A percentile compares a stretch with the other conserved stretches of the same genome.
Conservation (phyloP, 2,797 vertebrate species). For the Protosalanx chinensis region DNA sequence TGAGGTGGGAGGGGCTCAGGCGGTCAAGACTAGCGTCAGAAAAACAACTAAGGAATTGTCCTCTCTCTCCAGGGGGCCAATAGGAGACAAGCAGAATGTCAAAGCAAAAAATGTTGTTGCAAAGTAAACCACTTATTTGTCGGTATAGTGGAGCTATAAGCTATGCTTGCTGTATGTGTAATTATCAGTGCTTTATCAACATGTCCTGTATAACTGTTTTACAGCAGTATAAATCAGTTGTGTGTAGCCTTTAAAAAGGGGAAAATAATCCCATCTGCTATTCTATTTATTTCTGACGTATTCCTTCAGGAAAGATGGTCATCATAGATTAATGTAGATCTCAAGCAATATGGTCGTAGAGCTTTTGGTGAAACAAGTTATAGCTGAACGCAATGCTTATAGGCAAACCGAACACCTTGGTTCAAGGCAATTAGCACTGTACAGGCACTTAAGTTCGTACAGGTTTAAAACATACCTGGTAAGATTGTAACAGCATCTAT, state of each 20-base stretch:
- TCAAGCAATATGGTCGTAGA: neutral
- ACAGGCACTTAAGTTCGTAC: slow-evolving; percentile 39
- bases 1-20: slow-evolving; percentile 53
- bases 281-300: slow-evolving; percentile 3
- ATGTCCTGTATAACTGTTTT: slow-evolving; percentile 51
- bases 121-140: slow-evolving; percentile 60
- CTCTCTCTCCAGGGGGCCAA: slow-evolving; percentile 56
- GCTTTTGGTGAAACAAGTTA: slow-evolving; percentile 5
- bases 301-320: neutral
- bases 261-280: slow-evolving; percentile 31
- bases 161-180: slow-evolving; percentile 65
- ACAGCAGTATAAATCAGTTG: slow-evolving; percentile 52
- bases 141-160: slow-evolving; percentile 49
- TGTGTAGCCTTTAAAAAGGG: slow-evolving; percentile 54
- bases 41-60: slow-evolving; percentile 62
- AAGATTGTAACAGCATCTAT: slow-evolving; percentile 26
- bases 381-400: slow-evolving; percentile 24
- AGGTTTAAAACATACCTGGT: slow-evolving; percentile 44
- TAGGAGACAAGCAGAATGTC: slow-evolving; percentile 60
- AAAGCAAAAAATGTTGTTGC: slow-evolving; percentile 75
- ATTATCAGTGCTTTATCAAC: slow-evolving; percentile 59
- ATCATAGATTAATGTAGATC: neutral
- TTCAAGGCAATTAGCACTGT: slow-evolving; percentile 40
- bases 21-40: slow-evolving; percentile 59
- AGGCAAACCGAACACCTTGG: slow-evolving; percentile 35